Evolutionary conservation across 2,888 invertebrate species (phyloP).

Genomic region (Melieria picta): DNA sequence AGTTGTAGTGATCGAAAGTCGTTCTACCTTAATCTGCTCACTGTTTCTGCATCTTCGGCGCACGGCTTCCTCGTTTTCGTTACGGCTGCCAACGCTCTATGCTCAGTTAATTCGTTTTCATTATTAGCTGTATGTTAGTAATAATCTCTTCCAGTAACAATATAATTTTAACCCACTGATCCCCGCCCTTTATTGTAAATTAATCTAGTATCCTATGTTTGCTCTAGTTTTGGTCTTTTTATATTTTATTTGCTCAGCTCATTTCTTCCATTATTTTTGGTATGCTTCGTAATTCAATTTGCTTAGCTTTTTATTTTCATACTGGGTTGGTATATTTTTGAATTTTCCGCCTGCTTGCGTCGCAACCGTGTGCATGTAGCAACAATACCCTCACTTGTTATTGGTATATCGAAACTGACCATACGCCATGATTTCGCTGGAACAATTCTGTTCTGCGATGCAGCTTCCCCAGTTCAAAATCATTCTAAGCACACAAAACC

Average conservation of each 20-base stretch:
- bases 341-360: background rate
- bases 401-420: no score
- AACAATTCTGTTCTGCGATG: no score
- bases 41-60: background rate
- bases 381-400: background rate
- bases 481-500: no score
- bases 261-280: slow-evolving; percentile 11
- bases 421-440: no score
- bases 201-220: background rate
- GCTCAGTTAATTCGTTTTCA: no score
- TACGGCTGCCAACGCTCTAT: no score
- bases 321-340: slow-evolving; percentile 3
- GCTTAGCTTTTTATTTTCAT: background rate
- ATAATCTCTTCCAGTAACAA: background rate
- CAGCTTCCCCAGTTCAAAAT: no score
- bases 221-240: slow-evolving; percentile 13
- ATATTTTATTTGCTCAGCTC: no score
- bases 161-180: background rate
- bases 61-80: background rate
- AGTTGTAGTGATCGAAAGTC: background rate
- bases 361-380: background rate
- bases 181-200: background rate
- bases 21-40: background rate
- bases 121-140: background rate
- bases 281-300: slow-evolving; percentile 15